A percentile compares a stretch with the other conserved stretches of the same genome.
phyloP scores from a whole-genome alignment of 2,113 vertebrate species.

The Jaculus jaculus region DNA sequence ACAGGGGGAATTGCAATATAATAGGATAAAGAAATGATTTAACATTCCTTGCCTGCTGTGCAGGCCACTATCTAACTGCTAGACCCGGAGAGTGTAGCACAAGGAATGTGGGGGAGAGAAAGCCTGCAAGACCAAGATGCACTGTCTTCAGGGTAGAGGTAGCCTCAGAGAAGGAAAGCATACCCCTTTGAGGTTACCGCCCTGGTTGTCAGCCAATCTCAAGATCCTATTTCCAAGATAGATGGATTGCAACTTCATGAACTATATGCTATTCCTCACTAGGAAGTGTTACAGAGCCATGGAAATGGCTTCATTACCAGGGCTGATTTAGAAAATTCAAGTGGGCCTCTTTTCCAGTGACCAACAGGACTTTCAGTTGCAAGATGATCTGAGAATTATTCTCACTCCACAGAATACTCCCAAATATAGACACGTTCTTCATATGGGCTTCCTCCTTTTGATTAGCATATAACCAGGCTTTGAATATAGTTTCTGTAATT shows the following conservation, averaged over 20 bases:
- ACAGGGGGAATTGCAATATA: not conserved
- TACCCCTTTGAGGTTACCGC: not conserved
- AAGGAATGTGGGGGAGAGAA: not conserved
- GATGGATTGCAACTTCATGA: accelerated
- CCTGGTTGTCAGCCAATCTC: not conserved
- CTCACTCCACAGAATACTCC: not conserved
- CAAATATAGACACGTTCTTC: not conserved
- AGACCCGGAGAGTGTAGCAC: not conserved
- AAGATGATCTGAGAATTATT: not conserved
- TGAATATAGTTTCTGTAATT: not conserved
- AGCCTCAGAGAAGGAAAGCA: not conserved
- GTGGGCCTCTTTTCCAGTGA: not conserved
- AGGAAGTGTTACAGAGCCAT: not conserved
- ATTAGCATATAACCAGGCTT: not conserved
- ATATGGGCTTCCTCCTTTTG: not conserved
- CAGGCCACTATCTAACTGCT: not conserved
- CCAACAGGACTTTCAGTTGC: not conserved
- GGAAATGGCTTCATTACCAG: accelerated
- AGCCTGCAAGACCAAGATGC: not conserved
- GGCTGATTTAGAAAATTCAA: not conserved
- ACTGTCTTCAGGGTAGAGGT: not conserved
- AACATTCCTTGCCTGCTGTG: not conserved
- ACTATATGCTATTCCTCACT: not conserved
- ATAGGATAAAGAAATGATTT: not conserved
- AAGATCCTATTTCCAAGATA: not conserved